Percentiles rank a stretch among this genome's conserved stretches.
phyloP scores from a whole-genome alignment of 1,140 invertebrate genomes.

The Vanessa atalanta region DNA sequence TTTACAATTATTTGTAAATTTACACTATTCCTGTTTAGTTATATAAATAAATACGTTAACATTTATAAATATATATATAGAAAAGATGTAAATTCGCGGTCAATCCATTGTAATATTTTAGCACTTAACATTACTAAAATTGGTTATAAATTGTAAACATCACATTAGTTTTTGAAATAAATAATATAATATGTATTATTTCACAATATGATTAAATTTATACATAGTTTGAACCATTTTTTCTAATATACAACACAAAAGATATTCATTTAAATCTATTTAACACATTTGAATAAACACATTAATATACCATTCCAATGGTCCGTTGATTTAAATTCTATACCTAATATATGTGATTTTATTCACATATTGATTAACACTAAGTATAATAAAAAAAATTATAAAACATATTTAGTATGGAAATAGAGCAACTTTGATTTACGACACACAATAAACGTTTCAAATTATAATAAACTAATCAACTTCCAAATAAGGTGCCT shows the following conservation, averaged over 20 bases:
- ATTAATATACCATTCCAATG: conserved; percentile 24
- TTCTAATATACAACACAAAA: conserved; percentile 23
- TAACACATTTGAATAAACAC: conserved; percentile 24
- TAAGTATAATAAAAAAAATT: conserved; percentile 8
- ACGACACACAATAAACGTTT: background rate
- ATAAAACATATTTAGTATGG: conserved; percentile 18
- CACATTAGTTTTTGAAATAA: background rate
- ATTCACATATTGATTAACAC: conserved; percentile 14
- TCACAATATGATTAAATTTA: conserved; percentile 22
- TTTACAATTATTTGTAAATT: too few species aligned
- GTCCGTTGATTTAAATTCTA: conserved; percentile 8
- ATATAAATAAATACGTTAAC: too few species aligned
- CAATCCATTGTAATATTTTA: too few species aligned
- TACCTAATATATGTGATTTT: conserved; percentile 14
- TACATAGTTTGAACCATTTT: conserved; percentile 25
- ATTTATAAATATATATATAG: too few species aligned
- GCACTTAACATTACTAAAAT: too few species aligned
- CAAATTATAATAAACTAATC: conserved; percentile 1
- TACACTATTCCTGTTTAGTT: too few species aligned
- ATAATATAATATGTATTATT: conserved; percentile 18
- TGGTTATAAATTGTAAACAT: background rate
- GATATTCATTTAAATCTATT: conserved; percentile 29
- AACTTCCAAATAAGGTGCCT: background rate
- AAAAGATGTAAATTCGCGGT: too few species aligned
- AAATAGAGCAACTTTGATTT: conserved; percentile 25